Evolutionary conservation across 2,113 vertebrate genomes (phyloP), one percentile per base, ranked within the genome.

Genomic region (Chaenogobius annularis): DNA sequence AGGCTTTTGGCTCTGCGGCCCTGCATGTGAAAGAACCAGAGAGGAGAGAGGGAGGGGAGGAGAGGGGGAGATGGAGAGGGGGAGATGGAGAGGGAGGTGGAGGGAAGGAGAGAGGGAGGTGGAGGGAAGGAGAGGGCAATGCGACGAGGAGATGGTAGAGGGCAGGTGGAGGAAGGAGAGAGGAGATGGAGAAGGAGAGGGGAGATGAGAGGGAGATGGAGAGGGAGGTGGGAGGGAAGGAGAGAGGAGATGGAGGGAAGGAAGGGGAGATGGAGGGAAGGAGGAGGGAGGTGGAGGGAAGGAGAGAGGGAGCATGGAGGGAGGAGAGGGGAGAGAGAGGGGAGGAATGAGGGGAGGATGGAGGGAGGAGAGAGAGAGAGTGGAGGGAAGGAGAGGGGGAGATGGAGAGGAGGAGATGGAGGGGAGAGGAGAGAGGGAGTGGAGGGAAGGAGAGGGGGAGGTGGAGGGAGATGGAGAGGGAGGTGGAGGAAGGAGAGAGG

Each of bases 1-100:
- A 88, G 91, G 11, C 54, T 92, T 85, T 93, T 90, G 89, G 92
- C 93, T 95, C 94, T 90, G 90, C 87, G 83, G 93, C 95, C 37
- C 37, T 6, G 37, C 95, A 95, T 98, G 95, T 95, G 96, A 96
- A 95, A 95, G 91, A 93, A 93, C 86, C 92, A 80, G 76, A 80
- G 81, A 94, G 93, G 95, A 93, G 92, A 48, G 93, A 92, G 94
- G 94, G 93, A 94, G 92, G 91, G 91, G 93, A 80, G 93, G 92
- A 93, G 94, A 10, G 4, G 14, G 13, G 58, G 26, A 3, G 93
- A 31, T 1, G 4, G 26, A 31, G 26, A 31, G 26, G 4, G 26
- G 26, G 26, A 31, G 26, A 31, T 1, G 26, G 4, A 31, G 26
- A 31, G 26, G 4, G 26, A 95, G 91, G 92, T 93, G 86, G 92